These are phyloP conservation scores for Anarrhichthys ocellatus DNA, from an alignment of 2,113 vertebrate species.

Conservation along the genomic window DNA sequence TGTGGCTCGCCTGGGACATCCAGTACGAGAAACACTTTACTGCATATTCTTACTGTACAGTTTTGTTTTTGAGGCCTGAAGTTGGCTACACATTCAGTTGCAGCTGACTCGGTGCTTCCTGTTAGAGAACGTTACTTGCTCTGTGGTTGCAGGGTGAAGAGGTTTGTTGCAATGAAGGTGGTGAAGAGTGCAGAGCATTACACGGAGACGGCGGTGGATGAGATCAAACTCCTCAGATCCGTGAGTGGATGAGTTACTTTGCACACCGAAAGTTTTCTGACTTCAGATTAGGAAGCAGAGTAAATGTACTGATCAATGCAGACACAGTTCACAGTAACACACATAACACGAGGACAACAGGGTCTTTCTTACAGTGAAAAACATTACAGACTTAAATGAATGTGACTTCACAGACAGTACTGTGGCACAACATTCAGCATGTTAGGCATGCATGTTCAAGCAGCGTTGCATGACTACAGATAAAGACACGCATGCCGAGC, in stretches of 20 bases:
- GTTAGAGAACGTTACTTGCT: constrained; percentile 19
- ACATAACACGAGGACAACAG: background rate
- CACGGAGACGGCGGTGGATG: constrained; percentile 97
- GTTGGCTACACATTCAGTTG: constrained; percentile 8
- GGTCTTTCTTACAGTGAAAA: background rate
- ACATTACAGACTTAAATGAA: background rate
- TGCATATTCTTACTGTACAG: constrained; percentile 3
- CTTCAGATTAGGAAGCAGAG: background rate
- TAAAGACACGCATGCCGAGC: background rate
- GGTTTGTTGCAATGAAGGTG: constrained; percentile 99
- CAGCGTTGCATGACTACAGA: background rate
- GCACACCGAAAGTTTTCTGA: background rate
- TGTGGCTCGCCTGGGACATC: constrained; percentile 98
- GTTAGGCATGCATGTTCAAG: background rate
- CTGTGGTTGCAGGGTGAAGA: constrained; percentile 87
- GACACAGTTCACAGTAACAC: background rate
- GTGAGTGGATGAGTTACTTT: constrained; percentile 81
- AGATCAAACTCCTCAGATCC: constrained; percentile 95
- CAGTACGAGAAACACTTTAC: constrained; percentile 86
- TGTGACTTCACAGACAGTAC: background rate
- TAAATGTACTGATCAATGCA: background rate
- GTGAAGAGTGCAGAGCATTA: constrained; percentile 99
- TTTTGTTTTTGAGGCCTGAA: constrained; percentile 25
- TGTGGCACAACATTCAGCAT: background rate
- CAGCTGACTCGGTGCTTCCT: constrained; percentile 32